phyloP scores from a whole-genome alignment of 2,113 vertebrate genomes.

The Neofelis nebulosa region DNA sequence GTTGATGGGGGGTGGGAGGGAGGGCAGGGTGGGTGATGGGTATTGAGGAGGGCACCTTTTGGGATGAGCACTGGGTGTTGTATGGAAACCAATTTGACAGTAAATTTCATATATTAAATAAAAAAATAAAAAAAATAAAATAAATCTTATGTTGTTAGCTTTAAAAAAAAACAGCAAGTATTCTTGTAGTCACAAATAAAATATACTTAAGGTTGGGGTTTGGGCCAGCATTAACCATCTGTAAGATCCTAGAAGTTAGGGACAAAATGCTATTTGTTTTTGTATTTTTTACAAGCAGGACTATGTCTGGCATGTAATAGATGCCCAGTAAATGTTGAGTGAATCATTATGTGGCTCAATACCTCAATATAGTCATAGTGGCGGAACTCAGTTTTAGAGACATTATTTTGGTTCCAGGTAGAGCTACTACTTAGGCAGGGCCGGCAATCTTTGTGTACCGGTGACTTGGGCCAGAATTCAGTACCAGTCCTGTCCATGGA shows the following conservation, averaged over 20 bases:
- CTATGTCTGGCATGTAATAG: background rate
- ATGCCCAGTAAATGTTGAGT: background rate
- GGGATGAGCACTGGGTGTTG: too few species aligned
- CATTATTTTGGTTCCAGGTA: conserved; percentile 40
- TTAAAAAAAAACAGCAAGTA: background rate
- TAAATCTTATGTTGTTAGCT: background rate
- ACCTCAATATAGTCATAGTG: background rate
- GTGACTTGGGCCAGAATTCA: background rate
- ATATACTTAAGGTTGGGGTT: background rate
- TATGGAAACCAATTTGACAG: too few species aligned
- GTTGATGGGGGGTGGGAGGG: too few species aligned
- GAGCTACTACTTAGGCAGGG: background rate
- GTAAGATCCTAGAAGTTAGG: background rate
- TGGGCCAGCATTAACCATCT: background rate
- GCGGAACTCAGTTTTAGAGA: background rate
- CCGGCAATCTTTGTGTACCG: background rate
- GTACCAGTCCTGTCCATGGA: background rate
- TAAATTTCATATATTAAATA: too few species aligned
- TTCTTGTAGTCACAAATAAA: background rate
- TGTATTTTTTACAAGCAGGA: background rate
- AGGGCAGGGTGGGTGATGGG: too few species aligned
- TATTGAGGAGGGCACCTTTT: too few species aligned
- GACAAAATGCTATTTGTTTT: background rate
- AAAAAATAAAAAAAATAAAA: background rate
- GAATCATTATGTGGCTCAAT: background rate